Percentiles rank a stretch among this genome's conserved stretches.
Evolutionary conservation across 2,113 vertebrate genomes (phyloP).

Genomic region (Chamaetylas fuelleborni): DNA sequence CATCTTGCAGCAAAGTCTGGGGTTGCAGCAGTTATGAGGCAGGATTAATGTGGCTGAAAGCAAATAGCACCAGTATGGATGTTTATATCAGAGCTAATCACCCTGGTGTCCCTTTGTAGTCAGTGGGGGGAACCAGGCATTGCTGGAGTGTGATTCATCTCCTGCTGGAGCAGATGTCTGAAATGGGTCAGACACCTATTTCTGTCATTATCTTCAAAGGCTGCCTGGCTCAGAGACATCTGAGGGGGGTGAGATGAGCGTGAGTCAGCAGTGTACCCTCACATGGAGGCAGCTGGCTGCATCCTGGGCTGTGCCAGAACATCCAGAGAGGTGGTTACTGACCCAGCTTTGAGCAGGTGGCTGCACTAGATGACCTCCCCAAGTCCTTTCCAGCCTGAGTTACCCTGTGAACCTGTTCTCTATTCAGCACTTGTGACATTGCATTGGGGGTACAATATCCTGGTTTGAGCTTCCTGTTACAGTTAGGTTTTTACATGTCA

Average conservation of each 20-base stretch:
- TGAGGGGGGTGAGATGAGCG: not conserved
- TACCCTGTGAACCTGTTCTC: not conserved
- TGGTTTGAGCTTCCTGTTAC: not conserved
- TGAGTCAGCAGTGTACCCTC: not conserved
- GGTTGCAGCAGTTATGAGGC: not conserved
- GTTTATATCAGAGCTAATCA: not conserved
- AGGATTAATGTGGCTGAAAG: not conserved
- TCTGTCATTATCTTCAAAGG: constrained; percentile 6
- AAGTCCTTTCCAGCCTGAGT: not conserved
- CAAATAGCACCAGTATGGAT: not conserved
- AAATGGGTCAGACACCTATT: constrained; percentile 17
- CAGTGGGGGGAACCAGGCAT: not conserved
- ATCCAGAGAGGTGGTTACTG: not conserved
- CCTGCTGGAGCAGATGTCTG: not conserved
- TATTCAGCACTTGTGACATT: not conserved
- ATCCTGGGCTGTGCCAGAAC: not conserved
- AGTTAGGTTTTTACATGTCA: not conserved
- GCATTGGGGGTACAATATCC: fast-evolving
- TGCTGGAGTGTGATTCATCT: not conserved
- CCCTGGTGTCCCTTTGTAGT: not conserved
- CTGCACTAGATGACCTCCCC: not conserved
- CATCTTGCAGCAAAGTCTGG: not conserved
- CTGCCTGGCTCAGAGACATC: not conserved
- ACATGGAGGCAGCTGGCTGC: not conserved
- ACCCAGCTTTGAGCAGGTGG: not conserved